Base-by-base conservation (phyloP, 2,113 vertebrate species). In the Columba livia region DNA sequence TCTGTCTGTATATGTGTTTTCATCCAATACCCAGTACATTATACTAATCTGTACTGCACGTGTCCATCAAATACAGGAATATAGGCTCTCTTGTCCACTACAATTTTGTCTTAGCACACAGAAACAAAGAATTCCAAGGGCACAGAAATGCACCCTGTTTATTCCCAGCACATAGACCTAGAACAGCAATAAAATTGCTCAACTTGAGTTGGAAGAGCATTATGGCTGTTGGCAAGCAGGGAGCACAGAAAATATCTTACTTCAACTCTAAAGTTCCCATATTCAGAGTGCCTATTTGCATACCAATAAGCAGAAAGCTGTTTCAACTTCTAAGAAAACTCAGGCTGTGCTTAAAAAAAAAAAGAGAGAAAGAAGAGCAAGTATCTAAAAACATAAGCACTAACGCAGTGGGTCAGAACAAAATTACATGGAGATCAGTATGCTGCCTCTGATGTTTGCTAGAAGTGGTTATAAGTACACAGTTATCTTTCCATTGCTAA, bases 161-260 rank as follows among this genome's bases (percentile, higher is more conserved):
- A 58, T 94, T 94, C 47, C 69, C 75, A 73, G 73, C 29, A 53
- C 67, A 79, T 32, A 91, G 31, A 29, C 85, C 29, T 62, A 48
- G 64, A 88, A 89, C 34, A 91, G 50, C 74, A 93, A 81, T 66
- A 94, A 85, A 92, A 94, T 69, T 74, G 10, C 15, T 88, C 28
- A 54, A 48, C 47, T 81, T 54, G 50, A 77, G 18, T 29, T 93
- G 84, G 88, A 88, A 90, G 79, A 86, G 10, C 14, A n/a, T 60
- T 72, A 58, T 67, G 47, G 44, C 48, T 81, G 14, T 34, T 88
- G 88, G 78, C 84, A 95, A 90, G 48, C 50, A 91, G 26, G 20
- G 23, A 60, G 58, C 57, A 66, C 8, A 60, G 40, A 70, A 93
- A 96, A 91, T 42, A 61, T 64, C 84, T 90, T 81, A n/a, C 26